A percentile compares a stretch with the other conserved stretches of the same genome.
Conservation (phyloP, 2,888 invertebrate genomes). For the Philhelius pedissequus region DNA sequence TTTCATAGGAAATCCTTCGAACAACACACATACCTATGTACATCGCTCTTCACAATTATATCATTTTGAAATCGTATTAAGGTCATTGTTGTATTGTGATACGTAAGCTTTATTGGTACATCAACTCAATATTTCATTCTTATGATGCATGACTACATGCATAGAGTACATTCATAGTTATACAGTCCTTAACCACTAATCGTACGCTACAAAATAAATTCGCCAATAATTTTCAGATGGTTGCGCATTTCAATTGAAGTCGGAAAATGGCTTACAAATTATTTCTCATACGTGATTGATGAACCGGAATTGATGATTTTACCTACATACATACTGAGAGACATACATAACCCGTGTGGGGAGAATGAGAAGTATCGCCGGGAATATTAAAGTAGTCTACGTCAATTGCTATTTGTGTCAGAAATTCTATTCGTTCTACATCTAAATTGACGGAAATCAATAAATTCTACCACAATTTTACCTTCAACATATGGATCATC, state of each 20-base stretch:
- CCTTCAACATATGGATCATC: conserved; percentile 29
- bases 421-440: not conserved
- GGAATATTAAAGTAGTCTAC: conserved; percentile 26
- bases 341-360: conserved; percentile 19
- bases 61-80: not conserved
- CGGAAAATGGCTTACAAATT: conserved; percentile 18
- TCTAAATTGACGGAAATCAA: conserved; percentile 34
- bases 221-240: conserved; percentile 3
- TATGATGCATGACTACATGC: not conserved
- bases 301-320: conserved; percentile 33
- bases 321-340: too few species aligned
- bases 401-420: conserved; percentile 28
- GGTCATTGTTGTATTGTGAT: not conserved
- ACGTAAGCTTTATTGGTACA: not conserved
- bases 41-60: too few species aligned
- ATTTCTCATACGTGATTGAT: conserved; percentile 25
- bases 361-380: conserved; percentile 11
- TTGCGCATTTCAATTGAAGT: conserved; percentile 9
- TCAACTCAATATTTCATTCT: not conserved
- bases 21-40: too few species aligned
- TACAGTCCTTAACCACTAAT: not conserved
- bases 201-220: not conserved
- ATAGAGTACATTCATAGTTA: not conserved
- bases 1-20: not conserved
- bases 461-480: conserved; percentile 28